phyloP scores from a whole-genome alignment of 2,888 invertebrate species.

The Entomobrya multifasciata region DNA sequence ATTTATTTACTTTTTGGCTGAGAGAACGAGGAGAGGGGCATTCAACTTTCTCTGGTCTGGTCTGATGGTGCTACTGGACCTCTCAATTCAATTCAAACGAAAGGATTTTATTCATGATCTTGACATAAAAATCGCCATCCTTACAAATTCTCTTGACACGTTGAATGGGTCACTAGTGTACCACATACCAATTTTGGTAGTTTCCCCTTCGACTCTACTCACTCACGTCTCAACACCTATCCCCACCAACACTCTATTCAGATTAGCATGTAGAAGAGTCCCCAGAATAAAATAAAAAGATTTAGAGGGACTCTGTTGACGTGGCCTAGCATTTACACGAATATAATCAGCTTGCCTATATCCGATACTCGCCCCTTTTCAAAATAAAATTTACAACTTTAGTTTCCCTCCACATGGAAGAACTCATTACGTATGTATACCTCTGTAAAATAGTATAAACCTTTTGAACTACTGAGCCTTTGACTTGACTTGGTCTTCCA shows the following conservation, averaged over 20 bases:
- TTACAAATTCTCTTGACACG: conserved; percentile 54
- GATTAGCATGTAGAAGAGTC: conserved; percentile 30
- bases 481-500: background rate
- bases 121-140: conserved; percentile 55
- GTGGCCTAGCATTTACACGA: background rate
- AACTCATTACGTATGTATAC: conserved; percentile 44
- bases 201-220: conserved; percentile 24
- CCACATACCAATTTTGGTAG: conserved; percentile 56
- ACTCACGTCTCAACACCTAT: conserved; percentile 28
- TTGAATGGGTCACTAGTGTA: conserved; percentile 72
- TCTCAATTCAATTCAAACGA: background rate
- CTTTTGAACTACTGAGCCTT: conserved; percentile 16
- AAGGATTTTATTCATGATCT: conserved; percentile 58
- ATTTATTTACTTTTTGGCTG: no score
- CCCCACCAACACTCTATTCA: conserved; percentile 5
- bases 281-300: conserved; percentile 37
- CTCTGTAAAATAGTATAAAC: background rate
- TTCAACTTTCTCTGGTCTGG: background rate
- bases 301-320: conserved; percentile 10
- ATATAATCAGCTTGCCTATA: no score
- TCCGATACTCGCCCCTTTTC: background rate
- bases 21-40: background rate
- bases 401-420: conserved; percentile 11
- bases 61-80: background rate
- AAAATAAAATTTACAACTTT: conserved; percentile 49